These are phyloP conservation scores for Oegoconia quadripuncta DNA, from an alignment of 2,888 invertebrate genomes.

Conservation along the genomic window DNA sequence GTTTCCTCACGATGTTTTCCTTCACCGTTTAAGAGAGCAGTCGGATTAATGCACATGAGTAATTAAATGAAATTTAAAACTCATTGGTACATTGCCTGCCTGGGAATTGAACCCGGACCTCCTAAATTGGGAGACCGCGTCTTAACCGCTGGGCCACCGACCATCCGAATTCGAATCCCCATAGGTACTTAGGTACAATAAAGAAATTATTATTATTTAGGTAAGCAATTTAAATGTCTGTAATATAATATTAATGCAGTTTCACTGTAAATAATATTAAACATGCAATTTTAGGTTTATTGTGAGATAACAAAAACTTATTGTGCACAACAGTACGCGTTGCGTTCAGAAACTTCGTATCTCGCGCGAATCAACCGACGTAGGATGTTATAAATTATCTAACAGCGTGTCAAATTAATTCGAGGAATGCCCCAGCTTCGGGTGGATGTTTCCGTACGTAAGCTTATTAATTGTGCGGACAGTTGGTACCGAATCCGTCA, in stretches of 20 bases:
- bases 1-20: no score
- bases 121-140: no score
- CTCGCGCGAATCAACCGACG: conserved; percentile 44
- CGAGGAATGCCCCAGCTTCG: conserved; percentile 59
- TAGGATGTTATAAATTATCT: conserved; percentile 79
- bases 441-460: conserved; percentile 59
- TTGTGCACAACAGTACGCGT: conserved; percentile 7
- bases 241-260: not conserved
- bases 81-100: no score
- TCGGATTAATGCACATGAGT: no score
- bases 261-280: not conserved
- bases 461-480: conserved; percentile 70
- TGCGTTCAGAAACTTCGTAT: conserved; percentile 20
- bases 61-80: no score
- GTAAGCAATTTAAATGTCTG: no score
- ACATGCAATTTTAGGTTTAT: not conserved
- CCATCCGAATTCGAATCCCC: no score
- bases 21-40: no score
- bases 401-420: conserved; percentile 78
- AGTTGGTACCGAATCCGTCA: conserved; percentile 68
- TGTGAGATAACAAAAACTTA: not conserved
- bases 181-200: no score
- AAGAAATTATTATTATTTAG: no score
- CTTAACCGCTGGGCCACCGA: no score
- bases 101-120: no score